Base-by-base conservation (phyloP, 92 coral and sea anemone species). In the Hydrozoanthus gracilis region DNA sequence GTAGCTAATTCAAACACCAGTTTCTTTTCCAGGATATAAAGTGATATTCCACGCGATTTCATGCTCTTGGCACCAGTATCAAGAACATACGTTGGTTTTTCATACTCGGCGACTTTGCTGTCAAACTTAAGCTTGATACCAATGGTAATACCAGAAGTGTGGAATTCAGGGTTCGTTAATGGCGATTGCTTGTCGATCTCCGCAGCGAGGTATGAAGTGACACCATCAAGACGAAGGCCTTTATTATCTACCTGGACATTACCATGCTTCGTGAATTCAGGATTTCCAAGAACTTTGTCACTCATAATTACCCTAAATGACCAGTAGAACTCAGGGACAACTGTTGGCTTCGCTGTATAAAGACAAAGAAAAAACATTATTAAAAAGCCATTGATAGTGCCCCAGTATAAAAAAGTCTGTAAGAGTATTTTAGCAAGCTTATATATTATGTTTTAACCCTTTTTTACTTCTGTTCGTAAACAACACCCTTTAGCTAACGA, bases 41-140 rank as follows among this genome's bases (percentile, higher is more conserved):
- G 86, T 48, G 99, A 97, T 17, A 97, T 79, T 11, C 99, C 99
- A 4, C 95, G 91, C 4, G 92, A 83, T 12, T 88, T 87, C 68
- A 87, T 89, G 66, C 97, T 97, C 77, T 88, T 92, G 12, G 89
- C 98, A 3, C 98, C 99, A 46, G 95, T 97, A 76, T 97, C 99
- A 66, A 97, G 44, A 44, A 97, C 76, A 50, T 94, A 97, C 60
- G 90, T 89, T 7, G 95, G 88, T 35, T 74, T 86, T 70, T 91
- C 89, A 76, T 92, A 95, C n/a, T 90, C 90, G 61, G 82, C 73
- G 5, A 91, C 93, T 9, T 88, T 87, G 9, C 89, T 83, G 4
- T 90, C 94, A 14, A 97, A 91, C 80, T 92, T 93, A 86, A 97
- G 76, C 78, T 97, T 97, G 35, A 95, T 47, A 20, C 97, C 99